These are phyloP conservation scores for Brevipalpus yothersi DNA, from an alignment of 1,140 invertebrate genomes.

Conservation along the genomic window DNA sequence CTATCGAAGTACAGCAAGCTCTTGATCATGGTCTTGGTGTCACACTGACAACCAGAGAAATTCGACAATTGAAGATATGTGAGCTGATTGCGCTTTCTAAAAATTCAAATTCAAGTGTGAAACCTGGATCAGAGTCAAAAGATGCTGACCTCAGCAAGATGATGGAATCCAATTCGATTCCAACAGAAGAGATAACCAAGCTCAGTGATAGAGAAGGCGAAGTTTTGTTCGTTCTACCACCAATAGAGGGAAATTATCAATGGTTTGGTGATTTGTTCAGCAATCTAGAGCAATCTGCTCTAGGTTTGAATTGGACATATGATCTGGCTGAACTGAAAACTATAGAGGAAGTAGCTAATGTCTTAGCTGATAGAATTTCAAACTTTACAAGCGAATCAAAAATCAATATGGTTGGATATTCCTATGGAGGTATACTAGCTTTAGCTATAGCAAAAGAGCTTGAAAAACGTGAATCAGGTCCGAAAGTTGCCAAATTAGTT, in stretches of 20 bases:
- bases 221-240: conserved; percentile 5
- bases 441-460: conserved; percentile 71
- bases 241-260: conserved; percentile 7
- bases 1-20: conserved; percentile 59
- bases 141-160: background rate
- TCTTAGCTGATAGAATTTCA: background rate
- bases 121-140: background rate
- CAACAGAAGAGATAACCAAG: background rate
- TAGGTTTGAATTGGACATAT: conserved; percentile 1
- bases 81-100: background rate
- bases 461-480: conserved; percentile 43
- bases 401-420: conserved; percentile 58
- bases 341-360: background rate
- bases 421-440: conserved; percentile 68
- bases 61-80: conserved; percentile 6
- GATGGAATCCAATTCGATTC: background rate
- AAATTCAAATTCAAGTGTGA: background rate
- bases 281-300: conserved; percentile 16
- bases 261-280: conserved; percentile 37
- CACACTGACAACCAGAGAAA: conserved; percentile 2
- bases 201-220: background rate
- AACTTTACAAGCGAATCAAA: conserved; percentile 28
- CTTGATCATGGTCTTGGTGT: conserved; percentile 10
- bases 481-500: conserved; percentile 47
- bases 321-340: background rate